Evolutionary conservation across 1,140 invertebrate species (phyloP), one percentile per base, ranked within the genome.

Genomic region (Leguminivora glycinivorella): DNA sequence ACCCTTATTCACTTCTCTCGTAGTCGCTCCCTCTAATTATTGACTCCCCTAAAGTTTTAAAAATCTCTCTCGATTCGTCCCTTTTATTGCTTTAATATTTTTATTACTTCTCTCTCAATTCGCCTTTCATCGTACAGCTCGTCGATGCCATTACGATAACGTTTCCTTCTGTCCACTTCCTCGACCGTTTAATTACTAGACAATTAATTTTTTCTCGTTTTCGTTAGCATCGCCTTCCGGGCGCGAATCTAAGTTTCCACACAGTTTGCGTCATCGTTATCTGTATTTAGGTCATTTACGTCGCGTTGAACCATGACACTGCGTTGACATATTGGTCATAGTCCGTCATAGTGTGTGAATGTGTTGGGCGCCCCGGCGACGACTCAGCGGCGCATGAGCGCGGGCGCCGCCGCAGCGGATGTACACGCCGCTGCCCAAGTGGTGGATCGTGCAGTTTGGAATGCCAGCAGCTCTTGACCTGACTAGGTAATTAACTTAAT

Each of bases 391-490:
- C 81, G 78, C 79, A 87, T 87, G 87, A 75, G 84, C 67, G 74
- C 77, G 74, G 31, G 67, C 74, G 70, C 74, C 69, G 68, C 77
- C 75, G 83, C 87, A 86, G 89, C 83, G 89, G 89, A 89, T 91
- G 87, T 89, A 80, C 85, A 88, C 87, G 75, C 84, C 89, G 87
- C 88, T 88, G 88, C 87, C 82, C 73, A 70, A 78, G 70, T 89
- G 83, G 85, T 86, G 83, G 84, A 83, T 86, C 74, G 81, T 83
- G 76, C 80, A 82, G 80, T 79, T 83, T 89, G 89, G 85, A 91
- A 91, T 91, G 89, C 89, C 87, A 89, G 83, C 88, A 85, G 89
- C 89, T 86, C 88, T 90, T 89, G 88, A 91, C 83, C 83, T 91
- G 81, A 86, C 87, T 85, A 91, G 89, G 87, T 91, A 89, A 63